Base-by-base conservation (phyloP, 2,797 vertebrate species). In the Urophycis tenuis region DNA sequence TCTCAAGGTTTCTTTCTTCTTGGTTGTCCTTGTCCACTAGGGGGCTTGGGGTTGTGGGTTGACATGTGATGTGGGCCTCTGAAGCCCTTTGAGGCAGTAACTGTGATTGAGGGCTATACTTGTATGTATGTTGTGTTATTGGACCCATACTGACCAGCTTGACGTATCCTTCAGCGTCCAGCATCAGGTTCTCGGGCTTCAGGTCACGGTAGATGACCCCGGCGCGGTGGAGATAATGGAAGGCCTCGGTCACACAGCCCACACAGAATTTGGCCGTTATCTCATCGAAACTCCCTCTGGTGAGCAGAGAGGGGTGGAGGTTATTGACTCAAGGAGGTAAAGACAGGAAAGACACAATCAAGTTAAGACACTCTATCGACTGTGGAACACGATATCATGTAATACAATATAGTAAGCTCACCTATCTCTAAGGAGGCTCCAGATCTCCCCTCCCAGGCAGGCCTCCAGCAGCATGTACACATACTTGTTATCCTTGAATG, bases 401-500 rank as follows among this genome's bases (percentile, higher is more conserved):
- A 60, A 60, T 60, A 8, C 7, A 19, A 25, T n/a, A 6, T 60
- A 12, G 14, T 67, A 29, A 60, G 2, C 60, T 29, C 25, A 98
- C 96, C 96, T 94, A 92, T 98, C 96, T 84, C 97, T 94, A 75
- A 98, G 92, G 77, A 97, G 91, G 85, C 96, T 98, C 97, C 97
- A 98, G 2, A 98, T 78, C 76, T 98, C 97, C 45, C 96, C 96
- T 31, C 96, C 97, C 83, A 98, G 89, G 88, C 96, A 98, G 53
- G 94, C 96, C 87, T 98, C 97, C 89, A 98, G 91, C 78, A 98
- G 92, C 96, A 98, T 96, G 90, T 97, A 98, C 2, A 98, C 96
- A 0, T 95, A 98, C 78, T 96, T 98, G 76, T 87, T 92, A 34
- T 98, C 96, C 89, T 94, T 96, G 88, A 97, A 98, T 0, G 96